Conservation (phyloP, 2,888 invertebrate species). For the Chymomyza fuscimana region DNA sequence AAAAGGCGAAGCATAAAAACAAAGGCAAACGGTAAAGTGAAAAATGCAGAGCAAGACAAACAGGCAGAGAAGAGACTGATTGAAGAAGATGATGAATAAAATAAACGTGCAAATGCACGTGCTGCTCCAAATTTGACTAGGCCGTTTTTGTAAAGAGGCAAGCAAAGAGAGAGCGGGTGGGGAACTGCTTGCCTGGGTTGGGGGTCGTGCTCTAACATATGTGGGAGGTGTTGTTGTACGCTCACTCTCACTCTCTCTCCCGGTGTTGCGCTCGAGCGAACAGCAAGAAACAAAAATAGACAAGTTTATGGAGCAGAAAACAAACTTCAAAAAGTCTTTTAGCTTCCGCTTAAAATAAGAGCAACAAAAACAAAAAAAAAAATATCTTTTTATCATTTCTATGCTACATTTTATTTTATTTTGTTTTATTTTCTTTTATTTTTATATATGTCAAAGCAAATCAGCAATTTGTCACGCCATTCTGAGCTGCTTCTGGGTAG, state of each 20-base stretch:
- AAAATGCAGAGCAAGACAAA: constrained; percentile 20
- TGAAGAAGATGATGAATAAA: constrained; percentile 22
- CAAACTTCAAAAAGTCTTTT: constrained; percentile 68
- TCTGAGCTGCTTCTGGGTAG: constrained; percentile 40
- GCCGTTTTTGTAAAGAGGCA: too few species aligned
- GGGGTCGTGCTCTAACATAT: neutral
- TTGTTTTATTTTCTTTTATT: constrained; percentile 5
- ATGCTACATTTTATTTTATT: constrained; percentile 6
- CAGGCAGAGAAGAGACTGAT: constrained; percentile 5
- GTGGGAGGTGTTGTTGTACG: neutral
- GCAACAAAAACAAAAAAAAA: constrained; percentile 23
- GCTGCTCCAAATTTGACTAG: constrained; percentile 61
- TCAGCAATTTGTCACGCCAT: constrained; percentile 68
- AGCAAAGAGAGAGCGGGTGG: constrained; percentile 9
- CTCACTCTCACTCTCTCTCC: neutral
- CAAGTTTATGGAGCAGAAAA: constrained; percentile 73
- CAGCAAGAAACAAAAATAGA: constrained; percentile 62
- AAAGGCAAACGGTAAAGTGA: constrained; percentile 13
- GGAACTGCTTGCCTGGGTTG: too few species aligned
- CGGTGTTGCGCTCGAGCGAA: constrained; percentile 55
- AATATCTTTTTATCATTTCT: constrained; percentile 36
- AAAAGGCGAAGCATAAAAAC: constrained; percentile 48
- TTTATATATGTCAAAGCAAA: constrained; percentile 61
- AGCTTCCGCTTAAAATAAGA: constrained; percentile 64
- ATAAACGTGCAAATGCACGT: constrained; percentile 69